Conservation (phyloP, 2,888 invertebrate species). For the Macrosoma leucophasiata region DNA sequence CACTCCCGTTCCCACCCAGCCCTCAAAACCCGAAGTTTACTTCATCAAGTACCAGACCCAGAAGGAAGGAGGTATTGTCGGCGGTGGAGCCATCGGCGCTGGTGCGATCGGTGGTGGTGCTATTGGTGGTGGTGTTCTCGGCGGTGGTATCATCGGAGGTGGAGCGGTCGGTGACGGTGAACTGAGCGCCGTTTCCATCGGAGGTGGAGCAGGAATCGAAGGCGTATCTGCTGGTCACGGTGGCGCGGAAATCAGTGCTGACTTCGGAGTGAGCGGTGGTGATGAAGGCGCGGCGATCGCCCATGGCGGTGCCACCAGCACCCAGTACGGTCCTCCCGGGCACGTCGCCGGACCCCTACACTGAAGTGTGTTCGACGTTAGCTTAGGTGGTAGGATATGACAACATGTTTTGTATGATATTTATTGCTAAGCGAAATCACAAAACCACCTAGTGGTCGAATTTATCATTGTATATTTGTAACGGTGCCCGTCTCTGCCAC, state of each 20-base stretch:
- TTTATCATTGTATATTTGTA: constrained; percentile 11
- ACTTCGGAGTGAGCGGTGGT: constrained; percentile 49
- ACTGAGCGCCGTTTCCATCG: constrained; percentile 30
- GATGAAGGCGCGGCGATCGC: constrained; percentile 37
- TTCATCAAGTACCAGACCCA: constrained; percentile 90
- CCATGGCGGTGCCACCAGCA: constrained; percentile 57
- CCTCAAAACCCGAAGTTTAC: constrained; percentile 92
- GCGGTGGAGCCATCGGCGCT: constrained; percentile 37
- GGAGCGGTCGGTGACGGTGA: constrained; percentile 38
- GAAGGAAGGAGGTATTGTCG: constrained; percentile 61
- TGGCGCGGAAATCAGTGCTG: constrained; percentile 44
- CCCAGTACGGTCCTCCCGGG: constrained; percentile 72
- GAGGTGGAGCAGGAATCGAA: constrained; percentile 38
- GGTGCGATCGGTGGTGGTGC: constrained; percentile 45
- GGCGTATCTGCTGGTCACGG: constrained; percentile 42
- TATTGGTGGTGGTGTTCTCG: constrained; percentile 40
- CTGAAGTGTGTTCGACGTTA: constrained; percentile 38
- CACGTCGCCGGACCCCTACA: constrained; percentile 69
- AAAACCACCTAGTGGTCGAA: constrained; percentile 17
- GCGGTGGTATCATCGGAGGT: constrained; percentile 40
- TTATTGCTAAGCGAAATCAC: constrained; percentile 44
- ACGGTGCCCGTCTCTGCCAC: constrained; percentile 27
- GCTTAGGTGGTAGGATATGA: constrained; percentile 44
- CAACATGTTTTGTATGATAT: constrained; percentile 38
- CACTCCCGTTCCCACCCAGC: constrained; percentile 85